Evolutionary conservation across 2,113 vertebrate genomes (phyloP), one percentile per base, ranked within the genome.

Genomic region (Glaucomys volans): DNA sequence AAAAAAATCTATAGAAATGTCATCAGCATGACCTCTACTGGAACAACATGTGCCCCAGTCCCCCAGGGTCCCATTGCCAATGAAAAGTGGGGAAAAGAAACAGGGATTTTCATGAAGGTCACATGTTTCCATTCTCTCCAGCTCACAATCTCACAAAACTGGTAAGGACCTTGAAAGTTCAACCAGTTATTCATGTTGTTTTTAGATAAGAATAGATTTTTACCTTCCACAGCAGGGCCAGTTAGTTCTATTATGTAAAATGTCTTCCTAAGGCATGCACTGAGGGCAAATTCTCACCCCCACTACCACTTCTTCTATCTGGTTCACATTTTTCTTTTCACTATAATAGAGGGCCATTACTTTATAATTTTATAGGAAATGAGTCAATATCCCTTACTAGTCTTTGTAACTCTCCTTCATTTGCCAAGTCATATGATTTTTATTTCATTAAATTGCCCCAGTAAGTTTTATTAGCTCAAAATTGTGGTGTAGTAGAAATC

Each of bases 1-100:
- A 75, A 88, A 90, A 92, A 85, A 75, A 94, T 81, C 94, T 84
- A 90, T 85, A 95, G 93, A 97, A 93, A 92, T 95, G 83, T 96
- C 89, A 92, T 80, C 69, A 57, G 17, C 85, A 52, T 92, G 91
- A 84, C 80, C 80, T 96, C n/a, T 86, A 24, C 24, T 94, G 24
- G 44, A 95, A 85, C 26, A 86, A 95, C 52, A 82, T 82, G 59
- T 62, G 30, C 54, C 35, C 59, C 44, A 32, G n/a, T 54, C n/a
- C n/a, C 59, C 37, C 67, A 81, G 67, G 71, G 84, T 82, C 80
- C 64, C 67, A 66, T 35, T 69, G 54, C 74, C 69, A 94, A 42
- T 87, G 90, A 94, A 83, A 93, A 62, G 42, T 54, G 44, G 84
- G 84, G 57, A 64, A 86, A 91, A 90, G 79, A 82, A 91, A 66